Percentiles rank a stretch among this genome's conserved stretches.
These are phyloP conservation scores for Jordanella pulchra DNA, from an alignment of 2,797 vertebrate genomes.

Conservation along the genomic window DNA sequence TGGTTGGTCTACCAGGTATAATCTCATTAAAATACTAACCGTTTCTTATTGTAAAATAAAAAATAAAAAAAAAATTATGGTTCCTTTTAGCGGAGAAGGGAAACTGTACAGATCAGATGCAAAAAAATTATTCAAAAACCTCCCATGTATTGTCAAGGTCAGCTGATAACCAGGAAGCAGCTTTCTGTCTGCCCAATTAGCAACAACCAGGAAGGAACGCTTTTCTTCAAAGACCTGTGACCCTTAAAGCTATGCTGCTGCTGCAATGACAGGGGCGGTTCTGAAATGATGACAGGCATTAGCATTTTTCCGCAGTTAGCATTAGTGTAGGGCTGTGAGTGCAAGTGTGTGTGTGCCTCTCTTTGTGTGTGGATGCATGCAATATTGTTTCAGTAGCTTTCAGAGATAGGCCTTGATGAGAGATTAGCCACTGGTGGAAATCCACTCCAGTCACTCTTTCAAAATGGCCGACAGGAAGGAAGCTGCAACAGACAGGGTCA, in stretches of 20 bases:
- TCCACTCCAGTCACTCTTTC: slow-evolving; percentile 72
- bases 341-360: slow-evolving; percentile 35
- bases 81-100: slow-evolving; percentile 23
- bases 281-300: slow-evolving; percentile 79
- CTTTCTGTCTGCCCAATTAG: slow-evolving; percentile 77
- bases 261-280: slow-evolving; percentile 71
- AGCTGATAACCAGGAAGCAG: slow-evolving; percentile 69
- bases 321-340: slow-evolving; percentile 63
- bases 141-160: slow-evolving; percentile 71
- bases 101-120: slow-evolving; percentile 31
- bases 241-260: slow-evolving; percentile 74
- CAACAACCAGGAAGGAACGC: slow-evolving; percentile 73
- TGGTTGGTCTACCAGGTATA: neutral
- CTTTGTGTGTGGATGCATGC: slow-evolving; percentile 51
- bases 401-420: slow-evolving; percentile 74
- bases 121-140: slow-evolving; percentile 51
- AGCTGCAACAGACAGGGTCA: slow-evolving; percentile 75
- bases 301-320: slow-evolving; percentile 79
- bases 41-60: neutral
- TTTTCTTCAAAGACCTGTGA: slow-evolving; percentile 68
- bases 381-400: slow-evolving; percentile 64
- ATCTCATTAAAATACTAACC: neutral
- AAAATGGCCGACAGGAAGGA: slow-evolving; percentile 80
- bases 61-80: neutral
- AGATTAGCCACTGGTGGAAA: slow-evolving; percentile 69